Evolutionary conservation across 2,797 vertebrate species (phyloP).

Genomic region (Peromyscus eremicus): DNA sequence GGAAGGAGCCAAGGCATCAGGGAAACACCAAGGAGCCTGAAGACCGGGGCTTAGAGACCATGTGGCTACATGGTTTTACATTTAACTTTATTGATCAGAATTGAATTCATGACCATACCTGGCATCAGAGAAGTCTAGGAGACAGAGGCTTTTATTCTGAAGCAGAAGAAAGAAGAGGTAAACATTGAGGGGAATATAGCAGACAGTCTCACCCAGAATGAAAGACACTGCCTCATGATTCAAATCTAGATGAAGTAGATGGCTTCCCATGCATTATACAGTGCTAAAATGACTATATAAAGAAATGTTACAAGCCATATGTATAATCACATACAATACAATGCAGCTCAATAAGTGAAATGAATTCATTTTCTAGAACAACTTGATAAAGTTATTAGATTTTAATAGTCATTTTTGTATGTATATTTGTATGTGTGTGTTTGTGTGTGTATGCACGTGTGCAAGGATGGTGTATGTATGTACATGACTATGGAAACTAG

Average conservation of each 20-base stretch:
- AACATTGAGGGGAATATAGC: background rate
- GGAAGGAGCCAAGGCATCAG: background rate
- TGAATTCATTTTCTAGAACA: background rate
- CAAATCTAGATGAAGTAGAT: background rate
- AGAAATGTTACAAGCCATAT: background rate
- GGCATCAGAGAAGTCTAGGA: background rate
- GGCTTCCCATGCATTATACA: background rate
- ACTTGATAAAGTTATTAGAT: background rate
- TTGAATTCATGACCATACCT: background rate
- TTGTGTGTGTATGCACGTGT: background rate
- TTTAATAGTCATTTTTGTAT: background rate
- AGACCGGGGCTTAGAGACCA: background rate
- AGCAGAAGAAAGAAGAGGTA: background rate
- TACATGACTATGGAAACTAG: background rate
- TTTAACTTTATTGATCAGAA: slow-evolving; percentile 3
- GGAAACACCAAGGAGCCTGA: background rate
- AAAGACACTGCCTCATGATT: background rate
- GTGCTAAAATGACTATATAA: background rate
- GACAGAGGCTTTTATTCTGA: background rate
- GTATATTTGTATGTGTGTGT: background rate
- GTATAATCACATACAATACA: background rate
- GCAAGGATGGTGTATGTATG: too few relatives aligned
- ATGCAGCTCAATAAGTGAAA: background rate
- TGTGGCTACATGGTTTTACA: background rate
- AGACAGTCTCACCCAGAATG: background rate